A percentile compares a stretch with the other conserved stretches of the same genome.
phyloP scores from a whole-genome alignment of 2,888 invertebrate species.

The Acronicta aceris region DNA sequence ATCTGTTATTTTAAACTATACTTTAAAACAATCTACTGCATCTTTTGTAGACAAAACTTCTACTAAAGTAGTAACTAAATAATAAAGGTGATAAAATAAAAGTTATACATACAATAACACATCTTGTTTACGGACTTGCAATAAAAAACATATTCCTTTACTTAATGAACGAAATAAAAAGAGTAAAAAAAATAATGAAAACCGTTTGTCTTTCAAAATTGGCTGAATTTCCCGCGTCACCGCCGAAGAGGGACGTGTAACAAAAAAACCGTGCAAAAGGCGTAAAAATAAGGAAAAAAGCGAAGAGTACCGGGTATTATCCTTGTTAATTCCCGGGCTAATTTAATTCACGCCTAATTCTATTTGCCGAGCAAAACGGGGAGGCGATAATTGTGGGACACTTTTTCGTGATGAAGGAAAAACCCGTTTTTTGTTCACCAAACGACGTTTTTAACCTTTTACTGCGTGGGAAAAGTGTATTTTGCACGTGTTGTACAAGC shows the following conservation, averaged over 20 bases:
- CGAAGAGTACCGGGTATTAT: conserved; percentile 82
- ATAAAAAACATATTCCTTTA: background rate
- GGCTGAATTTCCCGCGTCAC: conserved; percentile 54
- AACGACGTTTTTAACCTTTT: conserved; percentile 68
- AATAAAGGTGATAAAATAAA: background rate
- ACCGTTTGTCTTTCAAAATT: conserved; percentile 67
- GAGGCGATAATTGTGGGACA: conserved; percentile 87
- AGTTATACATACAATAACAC: conserved; percentile 6
- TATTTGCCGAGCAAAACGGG: conserved; percentile 87
- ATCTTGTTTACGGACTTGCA: too few relatives aligned
- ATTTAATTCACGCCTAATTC: conserved; percentile 89
- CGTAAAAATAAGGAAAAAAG: conserved; percentile 81
- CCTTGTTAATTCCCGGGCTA: conserved; percentile 88
- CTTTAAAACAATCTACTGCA: background rate
- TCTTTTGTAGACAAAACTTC: conserved; percentile 26
- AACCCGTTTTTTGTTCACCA: conserved; percentile 69
- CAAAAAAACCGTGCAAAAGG: conserved; percentile 74
- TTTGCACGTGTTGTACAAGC: conserved; percentile 52
- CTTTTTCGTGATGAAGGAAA: conserved; percentile 78
- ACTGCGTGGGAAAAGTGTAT: conserved; percentile 72
- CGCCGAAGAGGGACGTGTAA: conserved; percentile 57
- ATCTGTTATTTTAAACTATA: too few relatives aligned
- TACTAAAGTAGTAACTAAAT: conserved; percentile 10
- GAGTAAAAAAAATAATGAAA: conserved; percentile 25
- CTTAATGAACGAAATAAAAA: conserved; percentile 20